A percentile compares a stretch with the other conserved stretches of the same genome.
phyloP scores from a whole-genome alignment of 2,113 vertebrate genomes.

The Trachemys scripta region DNA sequence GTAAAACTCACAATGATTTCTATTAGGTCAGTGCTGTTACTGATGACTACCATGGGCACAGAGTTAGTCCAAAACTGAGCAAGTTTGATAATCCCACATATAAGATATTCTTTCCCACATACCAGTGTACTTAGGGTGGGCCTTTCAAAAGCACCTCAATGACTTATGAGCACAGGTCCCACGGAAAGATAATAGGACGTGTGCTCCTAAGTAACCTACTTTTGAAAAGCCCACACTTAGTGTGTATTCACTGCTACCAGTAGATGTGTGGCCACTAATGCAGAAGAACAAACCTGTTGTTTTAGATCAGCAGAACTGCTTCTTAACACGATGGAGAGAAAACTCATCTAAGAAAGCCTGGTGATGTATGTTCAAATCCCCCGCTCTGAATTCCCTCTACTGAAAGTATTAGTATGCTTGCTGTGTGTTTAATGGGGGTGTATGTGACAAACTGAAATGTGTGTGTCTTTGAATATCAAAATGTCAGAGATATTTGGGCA shows the following conservation, averaged over 20 bases:
- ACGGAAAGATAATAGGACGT: too few species aligned
- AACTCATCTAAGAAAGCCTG: rapidly evolving
- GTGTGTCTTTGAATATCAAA: neutral
- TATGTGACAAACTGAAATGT: neutral
- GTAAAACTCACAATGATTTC: neutral
- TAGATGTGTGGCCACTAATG: neutral
- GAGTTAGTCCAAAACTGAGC: neutral
- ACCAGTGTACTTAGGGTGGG: neutral
- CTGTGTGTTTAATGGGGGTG: neutral
- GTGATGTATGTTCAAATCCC: neutral
- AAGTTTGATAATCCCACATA: neutral
- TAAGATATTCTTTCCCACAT: neutral
- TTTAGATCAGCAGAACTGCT: neutral
- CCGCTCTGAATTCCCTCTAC: neutral
- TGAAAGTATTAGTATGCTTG: neutral
- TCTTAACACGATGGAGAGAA: neutral
- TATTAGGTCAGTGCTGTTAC: too few species aligned
- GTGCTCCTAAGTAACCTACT: neutral
- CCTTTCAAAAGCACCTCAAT: neutral
- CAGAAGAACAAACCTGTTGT: neutral
- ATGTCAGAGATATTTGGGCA: neutral
- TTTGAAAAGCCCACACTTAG: neutral
- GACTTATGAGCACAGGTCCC: neutral
- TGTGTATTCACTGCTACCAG: neutral
- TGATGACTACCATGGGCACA: too few species aligned